phyloP scores from a whole-genome alignment of 2,113 vertebrate species.

The Hippopotamus amphibius region DNA sequence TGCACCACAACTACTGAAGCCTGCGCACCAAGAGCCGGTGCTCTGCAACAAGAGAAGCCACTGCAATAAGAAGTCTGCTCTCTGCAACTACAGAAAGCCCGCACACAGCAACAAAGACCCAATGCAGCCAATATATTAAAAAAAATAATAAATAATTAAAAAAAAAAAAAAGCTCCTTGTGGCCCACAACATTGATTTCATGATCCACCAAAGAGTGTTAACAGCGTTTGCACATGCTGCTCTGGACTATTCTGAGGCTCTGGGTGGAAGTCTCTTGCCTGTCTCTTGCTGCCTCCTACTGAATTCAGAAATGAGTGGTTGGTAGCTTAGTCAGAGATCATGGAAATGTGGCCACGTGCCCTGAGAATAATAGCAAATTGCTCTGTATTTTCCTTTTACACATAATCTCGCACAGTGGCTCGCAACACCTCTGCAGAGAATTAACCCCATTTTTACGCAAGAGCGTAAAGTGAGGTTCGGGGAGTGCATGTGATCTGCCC shows the following conservation, averaged over 20 bases:
- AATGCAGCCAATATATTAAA: too few relatives aligned
- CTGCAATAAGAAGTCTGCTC: too few relatives aligned
- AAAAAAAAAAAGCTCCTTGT: not conserved
- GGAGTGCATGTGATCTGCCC: fast-evolving
- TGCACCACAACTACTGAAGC: too few relatives aligned
- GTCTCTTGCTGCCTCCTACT: not conserved
- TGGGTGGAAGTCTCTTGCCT: not conserved
- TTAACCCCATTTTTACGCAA: not conserved
- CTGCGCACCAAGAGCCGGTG: too few relatives aligned
- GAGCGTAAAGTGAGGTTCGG: not conserved
- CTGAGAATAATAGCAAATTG: not conserved
- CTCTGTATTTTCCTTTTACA: not conserved
- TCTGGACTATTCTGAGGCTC: not conserved
- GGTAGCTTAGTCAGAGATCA: not conserved
- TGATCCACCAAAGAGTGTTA: not conserved
- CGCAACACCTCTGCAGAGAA: not conserved
- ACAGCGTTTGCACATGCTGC: not conserved
- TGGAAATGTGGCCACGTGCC: not conserved
- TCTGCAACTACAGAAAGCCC: too few relatives aligned
- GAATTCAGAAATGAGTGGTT: not conserved
- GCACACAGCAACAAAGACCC: too few relatives aligned
- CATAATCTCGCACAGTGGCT: not conserved
- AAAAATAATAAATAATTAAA: too few relatives aligned
- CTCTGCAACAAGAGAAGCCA: too few relatives aligned
- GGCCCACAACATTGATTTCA: not conserved